phyloP scores from a whole-genome alignment of 2,888 invertebrate species.

The Cephalotes varians region DNA sequence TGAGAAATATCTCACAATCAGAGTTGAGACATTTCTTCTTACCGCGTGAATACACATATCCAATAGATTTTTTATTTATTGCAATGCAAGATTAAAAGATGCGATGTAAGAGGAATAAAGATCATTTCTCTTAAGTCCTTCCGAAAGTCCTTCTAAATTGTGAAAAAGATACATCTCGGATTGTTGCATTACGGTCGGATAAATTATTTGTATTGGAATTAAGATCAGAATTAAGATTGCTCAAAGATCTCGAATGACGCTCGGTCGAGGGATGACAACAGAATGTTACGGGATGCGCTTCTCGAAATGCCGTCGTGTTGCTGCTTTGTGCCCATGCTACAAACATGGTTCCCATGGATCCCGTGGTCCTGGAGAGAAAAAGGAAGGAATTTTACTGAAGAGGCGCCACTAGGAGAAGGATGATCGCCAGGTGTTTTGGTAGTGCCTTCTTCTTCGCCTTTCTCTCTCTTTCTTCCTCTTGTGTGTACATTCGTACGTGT shows the following conservation, averaged over 20 bases:
- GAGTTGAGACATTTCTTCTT: constrained; percentile 3
- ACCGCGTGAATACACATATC: neutral
- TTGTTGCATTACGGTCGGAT: neutral
- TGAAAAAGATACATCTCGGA: neutral
- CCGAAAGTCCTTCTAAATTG: neutral
- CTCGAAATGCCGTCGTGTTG: constrained; percentile 34
- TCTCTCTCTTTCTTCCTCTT: constrained; percentile 49
- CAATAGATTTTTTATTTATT: neutral
- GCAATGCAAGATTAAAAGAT: neutral
- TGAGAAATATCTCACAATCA: neutral
- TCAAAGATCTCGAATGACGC: neutral
- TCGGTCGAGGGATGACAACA: neutral
- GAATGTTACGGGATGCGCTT: neutral
- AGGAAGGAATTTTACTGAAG: constrained; percentile 71
- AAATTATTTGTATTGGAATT: constrained; percentile 8
- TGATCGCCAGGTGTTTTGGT: constrained; percentile 81
- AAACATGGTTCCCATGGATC: constrained; percentile 78
- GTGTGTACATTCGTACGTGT: neutral
- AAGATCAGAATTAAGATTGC: constrained; percentile 15
- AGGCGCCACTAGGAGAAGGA: constrained; percentile 79
- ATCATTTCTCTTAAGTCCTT: neutral
- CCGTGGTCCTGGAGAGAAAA: constrained; percentile 73
- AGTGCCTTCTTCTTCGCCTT: constrained; percentile 60
- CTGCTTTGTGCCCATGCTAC: constrained; percentile 56
- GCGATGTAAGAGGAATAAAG: neutral